phyloP scores from a whole-genome alignment of 2,888 invertebrate species.

The Drosophila limbata region DNA sequence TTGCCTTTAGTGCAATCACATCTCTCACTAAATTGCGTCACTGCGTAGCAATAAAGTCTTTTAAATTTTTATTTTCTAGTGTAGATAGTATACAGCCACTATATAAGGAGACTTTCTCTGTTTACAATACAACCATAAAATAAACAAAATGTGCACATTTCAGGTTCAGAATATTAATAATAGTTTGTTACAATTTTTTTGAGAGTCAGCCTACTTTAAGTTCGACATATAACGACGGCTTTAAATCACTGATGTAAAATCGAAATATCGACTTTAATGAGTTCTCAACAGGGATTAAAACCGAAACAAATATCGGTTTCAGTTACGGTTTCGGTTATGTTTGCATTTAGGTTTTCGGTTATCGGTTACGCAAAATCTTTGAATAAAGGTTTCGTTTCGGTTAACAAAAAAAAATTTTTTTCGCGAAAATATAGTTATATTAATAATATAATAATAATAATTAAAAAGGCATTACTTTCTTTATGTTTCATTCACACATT shows the following conservation, averaged over 20 bases:
- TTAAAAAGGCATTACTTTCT: no score
- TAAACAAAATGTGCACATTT: neutral
- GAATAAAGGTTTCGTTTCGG: no score
- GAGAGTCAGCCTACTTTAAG: neutral
- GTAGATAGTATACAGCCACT: neutral
- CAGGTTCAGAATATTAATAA: neutral
- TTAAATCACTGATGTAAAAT: neutral
- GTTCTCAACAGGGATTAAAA: no score
- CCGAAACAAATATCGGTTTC: no score
- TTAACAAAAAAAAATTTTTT: no score
- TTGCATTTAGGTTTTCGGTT: no score
- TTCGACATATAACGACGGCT: conserved; percentile 9
- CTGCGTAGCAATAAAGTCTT: conserved; percentile 26
- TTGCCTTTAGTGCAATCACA: conserved; percentile 39
- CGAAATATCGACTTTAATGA: no score
- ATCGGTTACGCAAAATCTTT: no score
- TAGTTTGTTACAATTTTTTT: neutral
- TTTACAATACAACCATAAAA: conserved; percentile 10
- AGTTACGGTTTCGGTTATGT: no score
- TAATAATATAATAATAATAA: no score
- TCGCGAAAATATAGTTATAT: no score
- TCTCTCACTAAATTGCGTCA: conserved; percentile 50
- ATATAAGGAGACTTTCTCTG: conserved; percentile 12
- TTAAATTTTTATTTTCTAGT: neutral
- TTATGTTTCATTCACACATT: no score